Conservation (phyloP, 2,888 invertebrate species). For the Sminthurides aquaticus region DNA sequence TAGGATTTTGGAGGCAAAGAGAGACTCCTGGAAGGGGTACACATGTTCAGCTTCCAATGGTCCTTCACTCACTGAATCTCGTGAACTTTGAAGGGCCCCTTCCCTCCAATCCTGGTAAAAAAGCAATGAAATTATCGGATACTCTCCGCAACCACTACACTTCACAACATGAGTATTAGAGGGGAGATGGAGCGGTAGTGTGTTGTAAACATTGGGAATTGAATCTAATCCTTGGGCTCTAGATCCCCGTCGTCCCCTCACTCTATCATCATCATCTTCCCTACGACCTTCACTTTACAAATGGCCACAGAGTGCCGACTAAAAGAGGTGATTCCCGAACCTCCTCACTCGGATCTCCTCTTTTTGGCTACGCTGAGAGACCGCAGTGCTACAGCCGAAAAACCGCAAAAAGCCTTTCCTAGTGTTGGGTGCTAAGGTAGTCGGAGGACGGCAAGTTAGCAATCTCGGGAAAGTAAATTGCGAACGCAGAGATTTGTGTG, state of each 20-base stretch:
- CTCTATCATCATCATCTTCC: constrained; percentile 1
- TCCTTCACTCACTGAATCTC: background rate
- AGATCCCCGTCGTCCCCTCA: constrained; percentile 7
- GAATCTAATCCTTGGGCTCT: background rate
- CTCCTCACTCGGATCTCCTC: background rate
- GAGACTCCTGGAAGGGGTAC: background rate
- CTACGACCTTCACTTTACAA: constrained; percentile 42
- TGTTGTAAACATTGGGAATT: background rate
- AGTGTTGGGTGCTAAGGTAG: too few relatives aligned
- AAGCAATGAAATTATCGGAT: background rate
- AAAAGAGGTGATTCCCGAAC: constrained; percentile 3
- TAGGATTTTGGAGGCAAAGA: background rate
- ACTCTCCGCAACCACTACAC: background rate
- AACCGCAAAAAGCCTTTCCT: too few relatives aligned
- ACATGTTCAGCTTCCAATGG: background rate
- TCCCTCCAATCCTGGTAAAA: constrained; percentile 4
- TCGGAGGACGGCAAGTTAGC: too few relatives aligned
- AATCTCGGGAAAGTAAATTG: too few relatives aligned
- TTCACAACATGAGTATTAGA: background rate
- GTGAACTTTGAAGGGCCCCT: constrained; percentile 23
- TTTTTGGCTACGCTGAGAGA: too few relatives aligned
- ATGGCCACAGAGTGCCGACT: constrained; percentile 25
- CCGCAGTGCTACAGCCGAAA: too few relatives aligned
- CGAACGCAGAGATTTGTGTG: too few relatives aligned
- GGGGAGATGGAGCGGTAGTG: background rate